These are phyloP conservation scores for Eumaeus atala DNA, from an alignment of 1,140 invertebrate genomes.

Conservation along the genomic window DNA sequence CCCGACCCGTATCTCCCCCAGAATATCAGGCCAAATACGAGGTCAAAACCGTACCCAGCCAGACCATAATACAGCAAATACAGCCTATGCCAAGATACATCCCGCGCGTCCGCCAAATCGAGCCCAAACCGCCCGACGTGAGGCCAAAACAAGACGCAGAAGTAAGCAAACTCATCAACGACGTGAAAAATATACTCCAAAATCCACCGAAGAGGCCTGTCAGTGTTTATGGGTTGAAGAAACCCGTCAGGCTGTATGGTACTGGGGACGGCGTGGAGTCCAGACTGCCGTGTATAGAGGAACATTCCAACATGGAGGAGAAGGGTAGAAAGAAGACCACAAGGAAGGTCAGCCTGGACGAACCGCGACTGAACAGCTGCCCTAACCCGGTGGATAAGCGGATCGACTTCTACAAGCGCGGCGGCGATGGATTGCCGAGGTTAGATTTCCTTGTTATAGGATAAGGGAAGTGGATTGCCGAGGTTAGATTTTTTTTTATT, in stretches of 20 bases:
- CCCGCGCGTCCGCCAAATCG: slow-evolving; percentile 12
- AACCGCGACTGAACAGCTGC: slow-evolving; percentile 39
- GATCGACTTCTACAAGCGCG: slow-evolving; percentile 40
- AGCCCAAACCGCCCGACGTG: slow-evolving; percentile 18
- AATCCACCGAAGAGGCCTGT: slow-evolving; percentile 23
- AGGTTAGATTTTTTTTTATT: no score
- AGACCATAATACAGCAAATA: slow-evolving; percentile 13
- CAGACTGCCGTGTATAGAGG: slow-evolving; percentile 49
- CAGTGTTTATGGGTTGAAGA: slow-evolving; percentile 26
- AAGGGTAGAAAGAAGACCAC: slow-evolving; percentile 28
- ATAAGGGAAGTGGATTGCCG: no score
- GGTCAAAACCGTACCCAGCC: background rate
- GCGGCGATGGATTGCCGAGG: slow-evolving; percentile 49
- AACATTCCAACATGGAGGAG: slow-evolving; percentile 47
- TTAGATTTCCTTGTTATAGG: slow-evolving; percentile 16
- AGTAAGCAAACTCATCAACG: slow-evolving; percentile 2
- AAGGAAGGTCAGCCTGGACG: slow-evolving; percentile 32
- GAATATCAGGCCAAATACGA: slow-evolving; percentile 42
- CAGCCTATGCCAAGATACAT: slow-evolving; percentile 13
- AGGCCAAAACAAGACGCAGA: slow-evolving; percentile 5
- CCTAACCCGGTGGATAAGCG: slow-evolving; percentile 35
- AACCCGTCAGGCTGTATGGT: slow-evolving; percentile 36
- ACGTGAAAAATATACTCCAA: slow-evolving; percentile 18
- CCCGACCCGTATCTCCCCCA: slow-evolving; percentile 41
- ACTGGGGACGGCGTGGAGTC: slow-evolving; percentile 45